A percentile compares a stretch with the other conserved stretches of the same genome.
phyloP scores from a whole-genome alignment of 2,113 vertebrate genomes.

The Psephotus haematonotus region DNA sequence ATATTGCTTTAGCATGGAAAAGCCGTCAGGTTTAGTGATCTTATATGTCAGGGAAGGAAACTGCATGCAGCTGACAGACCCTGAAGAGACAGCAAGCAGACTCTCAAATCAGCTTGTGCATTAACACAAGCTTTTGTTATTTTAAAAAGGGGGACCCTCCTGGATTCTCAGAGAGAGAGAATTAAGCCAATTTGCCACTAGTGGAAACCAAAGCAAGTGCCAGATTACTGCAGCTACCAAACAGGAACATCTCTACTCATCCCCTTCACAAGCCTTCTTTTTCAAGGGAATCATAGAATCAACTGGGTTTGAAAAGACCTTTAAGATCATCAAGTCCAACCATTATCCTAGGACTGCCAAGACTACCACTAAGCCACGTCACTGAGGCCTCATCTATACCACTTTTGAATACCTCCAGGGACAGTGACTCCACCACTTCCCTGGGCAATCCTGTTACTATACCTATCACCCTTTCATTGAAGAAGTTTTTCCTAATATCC shows the following conservation, averaged over 20 bases:
- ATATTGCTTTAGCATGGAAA: background rate
- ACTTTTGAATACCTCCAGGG: background rate
- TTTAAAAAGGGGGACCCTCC: background rate
- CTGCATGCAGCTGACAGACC: background rate
- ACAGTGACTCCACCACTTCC: background rate
- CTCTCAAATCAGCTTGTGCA: background rate
- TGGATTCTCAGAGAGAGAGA: background rate
- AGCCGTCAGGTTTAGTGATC: background rate
- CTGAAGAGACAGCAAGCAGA: background rate
- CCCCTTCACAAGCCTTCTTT: background rate
- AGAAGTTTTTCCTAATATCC: background rate
- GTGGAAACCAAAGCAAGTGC: background rate
- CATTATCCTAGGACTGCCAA: background rate
- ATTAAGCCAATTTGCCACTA: background rate
- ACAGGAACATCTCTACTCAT: background rate
- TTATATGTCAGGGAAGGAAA: background rate
- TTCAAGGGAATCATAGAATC: background rate
- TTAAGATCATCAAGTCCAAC: background rate
- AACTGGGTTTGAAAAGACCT: background rate
- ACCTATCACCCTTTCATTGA: background rate
- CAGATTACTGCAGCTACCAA: background rate
- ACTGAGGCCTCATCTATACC: background rate
- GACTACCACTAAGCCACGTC: background rate
- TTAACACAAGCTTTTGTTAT: background rate
- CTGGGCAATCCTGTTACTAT: background rate